These are phyloP conservation scores for Bombus confusus DNA, from an alignment of 1,140 invertebrate genomes.

Conservation along the genomic window DNA sequence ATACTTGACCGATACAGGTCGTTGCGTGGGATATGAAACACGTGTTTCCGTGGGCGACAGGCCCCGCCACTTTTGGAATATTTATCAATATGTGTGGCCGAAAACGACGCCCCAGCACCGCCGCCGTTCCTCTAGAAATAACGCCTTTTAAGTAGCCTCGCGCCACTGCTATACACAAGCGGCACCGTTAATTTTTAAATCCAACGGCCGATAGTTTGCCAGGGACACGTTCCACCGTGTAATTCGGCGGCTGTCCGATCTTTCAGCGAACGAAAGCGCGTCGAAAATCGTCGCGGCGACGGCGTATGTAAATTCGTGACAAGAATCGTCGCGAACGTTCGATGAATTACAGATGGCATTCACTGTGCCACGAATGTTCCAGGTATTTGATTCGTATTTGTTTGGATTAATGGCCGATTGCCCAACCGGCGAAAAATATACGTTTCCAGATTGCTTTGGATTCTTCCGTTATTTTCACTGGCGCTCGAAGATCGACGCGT, in stretches of 20 bases:
- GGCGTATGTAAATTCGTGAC: not conserved
- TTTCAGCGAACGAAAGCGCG: too few relatives aligned
- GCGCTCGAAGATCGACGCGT: not conserved
- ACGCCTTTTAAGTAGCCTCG: not conserved
- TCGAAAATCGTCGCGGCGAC: not conserved
- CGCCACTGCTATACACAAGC: too few relatives aligned
- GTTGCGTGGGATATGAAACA: slow-evolving; percentile 59
- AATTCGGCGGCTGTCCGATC: not conserved
- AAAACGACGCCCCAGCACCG: slow-evolving; percentile 7
- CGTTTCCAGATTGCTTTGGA: not conserved
- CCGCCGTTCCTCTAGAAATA: not conserved
- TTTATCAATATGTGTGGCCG: slow-evolving; percentile 35
- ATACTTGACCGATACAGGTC: slow-evolving; percentile 65
- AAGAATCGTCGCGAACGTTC: not conserved
- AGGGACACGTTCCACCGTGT: not conserved
- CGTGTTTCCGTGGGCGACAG: slow-evolving; percentile 54
- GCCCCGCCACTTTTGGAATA: slow-evolving; percentile 53
- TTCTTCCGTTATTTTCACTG: not conserved
- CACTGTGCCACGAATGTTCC: not conserved
- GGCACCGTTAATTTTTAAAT: slow-evolving; percentile 8
- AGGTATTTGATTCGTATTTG: not conserved
- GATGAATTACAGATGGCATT: slow-evolving; percentile 8
- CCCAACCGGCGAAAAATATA: not conserved
- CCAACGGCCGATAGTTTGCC: not conserved
- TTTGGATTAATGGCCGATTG: not conserved